Base-by-base conservation (phyloP, 2,113 vertebrate genomes). In the Seriola quinqueradiata region DNA sequence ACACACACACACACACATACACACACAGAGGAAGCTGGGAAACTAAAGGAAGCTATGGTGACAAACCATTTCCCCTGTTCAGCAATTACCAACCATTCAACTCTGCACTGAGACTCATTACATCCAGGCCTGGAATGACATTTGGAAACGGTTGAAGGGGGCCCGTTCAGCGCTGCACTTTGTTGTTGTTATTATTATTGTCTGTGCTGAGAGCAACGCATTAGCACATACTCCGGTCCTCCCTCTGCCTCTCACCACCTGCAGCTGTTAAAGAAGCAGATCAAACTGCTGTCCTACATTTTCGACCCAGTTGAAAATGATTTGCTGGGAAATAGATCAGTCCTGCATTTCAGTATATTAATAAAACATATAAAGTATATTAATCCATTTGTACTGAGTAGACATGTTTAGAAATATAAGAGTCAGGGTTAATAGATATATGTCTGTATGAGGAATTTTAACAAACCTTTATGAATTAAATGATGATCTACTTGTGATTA, bases 121-220 rank as follows among this genome's bases (percentile, higher is more conserved):
- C 86, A 83, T 21, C 40, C 90, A 78, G 85, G 82, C 82, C 88
- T 79, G 90, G 88, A 90, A 88, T 78, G 86, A 92, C 92, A 93
- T 93, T 93, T 93, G 92, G 91, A 92, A 93, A 87, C 76, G 65
- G 70, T 92, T 92, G 91, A 82, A 85, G 82, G 84, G 72, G 91
- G 87, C 87, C 90, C 70, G 8, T 32, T 79, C 55, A 54, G 75
- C 19, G 11, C 78, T 82, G 77, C 89, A 82, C 90, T 91, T 92
- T 91, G 89, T 92, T 93, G 92, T 92, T 92, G 82, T 92, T 88
- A 77, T 81, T 90, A 87, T 87, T 91, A 87, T 92, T 89, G 87
- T 85, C 89, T 90, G 84, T 67, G 78, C 84, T 79, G 74, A 84
- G 81, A 86, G 84, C 21, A 6, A 78, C 46, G 71, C 73, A 83